Evolutionary conservation across 1,140 invertebrate genomes (phyloP).

Genomic region (Camponotus pennsylvanicus): DNA sequence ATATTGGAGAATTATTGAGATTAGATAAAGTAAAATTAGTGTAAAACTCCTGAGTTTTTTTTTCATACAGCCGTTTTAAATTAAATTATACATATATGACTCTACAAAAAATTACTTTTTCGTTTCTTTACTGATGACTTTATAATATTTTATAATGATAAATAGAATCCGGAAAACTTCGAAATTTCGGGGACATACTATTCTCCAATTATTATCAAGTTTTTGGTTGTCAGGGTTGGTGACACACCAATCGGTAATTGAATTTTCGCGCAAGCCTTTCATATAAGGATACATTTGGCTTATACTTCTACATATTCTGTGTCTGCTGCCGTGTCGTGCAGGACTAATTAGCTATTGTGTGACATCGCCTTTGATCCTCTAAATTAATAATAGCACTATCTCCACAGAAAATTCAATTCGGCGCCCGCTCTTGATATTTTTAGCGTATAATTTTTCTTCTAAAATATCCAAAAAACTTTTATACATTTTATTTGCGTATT

Average conservation of each 20-base stretch:
- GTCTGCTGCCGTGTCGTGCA: constrained; percentile 32
- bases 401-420: constrained; percentile 63
- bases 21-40: background rate
- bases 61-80: background rate
- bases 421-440: background rate
- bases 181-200: background rate
- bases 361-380: constrained; percentile 67
- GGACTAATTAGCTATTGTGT: constrained; percentile 66
- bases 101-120: constrained; percentile 4
- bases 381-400: constrained; percentile 69
- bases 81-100: background rate
- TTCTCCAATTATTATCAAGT: constrained; percentile 32
- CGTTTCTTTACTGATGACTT: background rate
- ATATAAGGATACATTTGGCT: constrained; percentile 38
- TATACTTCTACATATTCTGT: constrained; percentile 8
- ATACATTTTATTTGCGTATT: background rate
- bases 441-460: background rate
- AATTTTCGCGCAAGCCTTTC: constrained; percentile 60
- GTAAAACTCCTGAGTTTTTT: background rate
- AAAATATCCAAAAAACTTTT: background rate
- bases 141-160: too few relatives aligned
- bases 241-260: constrained; percentile 55
- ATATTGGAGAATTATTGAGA: background rate
- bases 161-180: background rate
- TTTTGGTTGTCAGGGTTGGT: constrained; percentile 39